These are phyloP conservation scores for Agriopis aurantiaria DNA, from an alignment of 2,888 invertebrate species.

Conservation along the genomic window DNA sequence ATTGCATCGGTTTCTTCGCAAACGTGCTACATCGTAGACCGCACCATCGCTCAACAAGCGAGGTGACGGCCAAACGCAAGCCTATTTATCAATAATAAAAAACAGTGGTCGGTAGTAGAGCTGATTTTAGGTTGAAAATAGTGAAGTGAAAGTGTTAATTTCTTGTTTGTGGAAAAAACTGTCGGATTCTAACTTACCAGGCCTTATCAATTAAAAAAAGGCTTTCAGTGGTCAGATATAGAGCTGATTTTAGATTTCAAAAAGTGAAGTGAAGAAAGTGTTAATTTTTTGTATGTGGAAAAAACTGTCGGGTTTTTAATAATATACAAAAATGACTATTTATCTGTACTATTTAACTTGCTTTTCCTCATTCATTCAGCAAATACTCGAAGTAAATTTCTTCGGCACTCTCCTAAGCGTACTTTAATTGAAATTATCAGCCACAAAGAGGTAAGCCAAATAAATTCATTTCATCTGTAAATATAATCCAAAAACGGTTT, in stretches of 20 bases:
- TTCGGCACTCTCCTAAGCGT: background rate
- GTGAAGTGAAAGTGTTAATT: background rate
- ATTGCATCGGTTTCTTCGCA: no score
- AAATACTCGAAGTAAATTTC: background rate
- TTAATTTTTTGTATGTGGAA: background rate
- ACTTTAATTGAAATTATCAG: constrained; percentile 22
- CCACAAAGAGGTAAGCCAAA: constrained; percentile 24
- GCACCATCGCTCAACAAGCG: no score
- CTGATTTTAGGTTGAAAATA: background rate
- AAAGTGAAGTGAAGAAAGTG: background rate
- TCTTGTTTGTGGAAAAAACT: background rate
- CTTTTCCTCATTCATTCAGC: background rate
- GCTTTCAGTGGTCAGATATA: background rate
- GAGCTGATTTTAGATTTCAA: background rate
- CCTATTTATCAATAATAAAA: no score
- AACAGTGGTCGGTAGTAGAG: background rate
- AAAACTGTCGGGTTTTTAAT: background rate
- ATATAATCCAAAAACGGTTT: constrained; percentile 27
- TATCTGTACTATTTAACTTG: background rate
- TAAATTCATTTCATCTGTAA: constrained; percentile 21
- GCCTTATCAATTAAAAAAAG: no score
- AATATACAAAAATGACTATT: background rate
- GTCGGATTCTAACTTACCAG: no score
- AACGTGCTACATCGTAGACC: no score
- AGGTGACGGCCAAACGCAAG: no score